A percentile compares a stretch with the other conserved stretches of the same genome.
phyloP scores from a whole-genome alignment of 2,113 vertebrate species.

The Globicephala melas region DNA sequence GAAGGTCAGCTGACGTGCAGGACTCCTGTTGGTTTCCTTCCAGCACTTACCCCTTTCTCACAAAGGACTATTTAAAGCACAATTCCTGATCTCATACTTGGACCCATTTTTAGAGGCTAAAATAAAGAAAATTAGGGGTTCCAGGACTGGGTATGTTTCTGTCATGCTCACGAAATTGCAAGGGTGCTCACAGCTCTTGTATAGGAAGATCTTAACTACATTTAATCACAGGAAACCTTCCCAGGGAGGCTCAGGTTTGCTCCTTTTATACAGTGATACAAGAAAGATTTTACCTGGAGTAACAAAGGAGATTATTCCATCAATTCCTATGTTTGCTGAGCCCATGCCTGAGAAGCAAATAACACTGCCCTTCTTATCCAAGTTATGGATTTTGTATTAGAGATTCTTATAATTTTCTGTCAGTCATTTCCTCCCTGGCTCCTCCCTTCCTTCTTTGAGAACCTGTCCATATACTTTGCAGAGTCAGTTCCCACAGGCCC shows the following conservation, averaged over 20 bases:
- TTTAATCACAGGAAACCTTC: conserved; percentile 44
- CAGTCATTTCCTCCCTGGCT: background rate
- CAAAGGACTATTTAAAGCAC: conserved; percentile 35
- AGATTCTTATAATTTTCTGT: background rate
- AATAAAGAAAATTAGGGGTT: conserved; percentile 70
- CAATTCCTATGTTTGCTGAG: background rate
- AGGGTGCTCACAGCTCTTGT: background rate
- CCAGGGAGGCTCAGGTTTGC: conserved; percentile 21
- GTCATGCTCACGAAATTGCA: conserved; percentile 43
- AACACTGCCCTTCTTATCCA: background rate
- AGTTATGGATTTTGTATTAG: background rate
- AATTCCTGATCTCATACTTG: conserved; percentile 45
- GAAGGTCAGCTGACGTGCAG: background rate
- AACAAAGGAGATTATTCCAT: background rate
- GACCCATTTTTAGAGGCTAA: conserved; percentile 52
- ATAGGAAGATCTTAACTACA: conserved; percentile 23
- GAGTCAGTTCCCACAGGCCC: background rate
- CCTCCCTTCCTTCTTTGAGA: background rate
- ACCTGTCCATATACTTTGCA: background rate
- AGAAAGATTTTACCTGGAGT: background rate
- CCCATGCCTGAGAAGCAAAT: background rate
- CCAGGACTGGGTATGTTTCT: background rate
- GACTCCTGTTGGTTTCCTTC: background rate
- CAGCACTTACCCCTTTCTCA: background rate
- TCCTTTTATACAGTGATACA: background rate